Evolutionary conservation across 2,888 invertebrate genomes (phyloP), one percentile per base, ranked within the genome.

Genomic region (Noctua fimbriata): DNA sequence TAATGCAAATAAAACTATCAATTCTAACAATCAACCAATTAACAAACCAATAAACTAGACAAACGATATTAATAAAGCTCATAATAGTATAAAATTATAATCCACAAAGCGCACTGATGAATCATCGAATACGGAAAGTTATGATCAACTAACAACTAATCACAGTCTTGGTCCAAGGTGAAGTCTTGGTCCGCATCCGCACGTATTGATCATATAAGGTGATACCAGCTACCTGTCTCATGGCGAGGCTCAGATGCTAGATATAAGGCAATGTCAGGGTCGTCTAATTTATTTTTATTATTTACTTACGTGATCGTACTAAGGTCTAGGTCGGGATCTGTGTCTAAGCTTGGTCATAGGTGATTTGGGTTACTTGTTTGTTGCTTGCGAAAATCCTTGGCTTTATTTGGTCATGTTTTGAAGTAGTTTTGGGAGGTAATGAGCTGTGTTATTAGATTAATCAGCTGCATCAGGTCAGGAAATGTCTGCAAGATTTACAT

Each of bases 241-340:
- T 76, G 74, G 79, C 89, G 89, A 89, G 90, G 90, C 84, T 85
- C 73, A 69, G 83, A 87, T 89, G 76, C 69, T 72, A 83, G 84
- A 82, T 87, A 86, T 84, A 89, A 78, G 81, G 85, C 91, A 91
- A 90, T 88, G 90, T 90, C 91, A 91, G 69, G 89, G 86, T 79
- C 82, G 36, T 71, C 81, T 83, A 87, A 87, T 76, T 87, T 79
- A 76, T 81, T 83, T 78, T 83, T 80, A 83, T 87, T 87, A 73
- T 79, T 66, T 79, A 71, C 70, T 73, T 74, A 69, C 84, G 77
- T 86, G 84, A 86, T 75, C 69, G 16, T 24, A 52, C 76, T 83
- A 71, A 81, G 77, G 87, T 85, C 85, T 85, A 69, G 87, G 84
- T 71, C 72, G 65, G 12, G 12, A 63, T 70, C 67, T 66, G 47